A percentile compares a stretch with the other conserved stretches of the same genome.
Conservation (phyloP, 2,888 invertebrate genomes). For the Epiblema foenella region DNA sequence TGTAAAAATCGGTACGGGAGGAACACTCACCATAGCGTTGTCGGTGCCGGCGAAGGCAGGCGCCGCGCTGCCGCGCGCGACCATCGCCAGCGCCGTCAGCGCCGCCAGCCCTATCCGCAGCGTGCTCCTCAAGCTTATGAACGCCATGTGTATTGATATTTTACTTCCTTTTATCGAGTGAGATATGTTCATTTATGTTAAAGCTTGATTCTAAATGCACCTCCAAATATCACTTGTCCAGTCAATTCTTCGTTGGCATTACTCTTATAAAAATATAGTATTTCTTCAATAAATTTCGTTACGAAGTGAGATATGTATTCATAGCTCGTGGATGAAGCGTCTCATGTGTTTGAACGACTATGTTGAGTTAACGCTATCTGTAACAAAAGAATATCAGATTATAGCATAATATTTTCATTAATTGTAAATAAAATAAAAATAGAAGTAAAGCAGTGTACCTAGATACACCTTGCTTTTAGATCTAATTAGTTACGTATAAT, state of each 20-base stretch:
- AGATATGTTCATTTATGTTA: conserved; percentile 64
- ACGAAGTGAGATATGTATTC: conserved; percentile 54
- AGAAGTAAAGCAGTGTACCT: conserved; percentile 1
- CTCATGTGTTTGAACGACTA: conserved; percentile 61
- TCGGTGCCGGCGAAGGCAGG: conserved; percentile 75
- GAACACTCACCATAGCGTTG: conserved; percentile 76
- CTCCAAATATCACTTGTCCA: conserved; percentile 25
- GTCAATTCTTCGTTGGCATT: conserved; percentile 60
- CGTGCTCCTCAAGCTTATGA: conserved; percentile 65
- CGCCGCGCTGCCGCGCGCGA: conserved; percentile 73
- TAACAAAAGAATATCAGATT: conserved; percentile 61
- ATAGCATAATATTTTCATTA: conserved; percentile 12
- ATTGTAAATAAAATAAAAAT: neutral
- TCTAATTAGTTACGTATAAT: neutral
- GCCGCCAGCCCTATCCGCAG: conserved; percentile 59
- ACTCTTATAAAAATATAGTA: conserved; percentile 52
- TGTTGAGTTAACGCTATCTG: conserved; percentile 63
- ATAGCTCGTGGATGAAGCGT: conserved; percentile 50
- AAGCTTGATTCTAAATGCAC: conserved; percentile 54
- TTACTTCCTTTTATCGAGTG: conserved; percentile 56
- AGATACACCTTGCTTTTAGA: neutral
- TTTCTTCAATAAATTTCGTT: conserved; percentile 52
- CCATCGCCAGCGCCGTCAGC: conserved; percentile 66
- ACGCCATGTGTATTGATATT: conserved; percentile 67
- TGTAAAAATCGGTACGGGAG: conserved; percentile 15